Percentiles rank a stretch among this genome's conserved stretches.
Evolutionary conservation across 1,140 invertebrate genomes (phyloP).

Genomic region (Chironomus striatipennis): DNA sequence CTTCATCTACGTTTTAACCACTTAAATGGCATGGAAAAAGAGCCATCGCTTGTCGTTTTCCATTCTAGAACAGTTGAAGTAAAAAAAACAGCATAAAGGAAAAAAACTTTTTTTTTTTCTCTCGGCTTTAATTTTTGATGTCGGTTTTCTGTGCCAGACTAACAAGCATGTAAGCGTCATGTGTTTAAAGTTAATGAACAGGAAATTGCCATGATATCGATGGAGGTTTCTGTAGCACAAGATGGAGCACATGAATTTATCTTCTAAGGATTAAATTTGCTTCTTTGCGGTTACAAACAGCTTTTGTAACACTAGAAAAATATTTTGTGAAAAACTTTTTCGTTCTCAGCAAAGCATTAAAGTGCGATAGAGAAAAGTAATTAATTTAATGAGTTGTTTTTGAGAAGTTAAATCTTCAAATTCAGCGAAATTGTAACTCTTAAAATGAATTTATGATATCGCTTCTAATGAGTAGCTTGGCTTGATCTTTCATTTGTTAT

Average conservation of each 20-base stretch:
- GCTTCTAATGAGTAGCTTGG: too few relatives aligned
- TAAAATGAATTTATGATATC: too few relatives aligned
- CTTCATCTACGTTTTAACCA: background rate
- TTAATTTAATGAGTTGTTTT: background rate
- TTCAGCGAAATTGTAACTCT: too few relatives aligned
- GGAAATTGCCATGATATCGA: background rate
- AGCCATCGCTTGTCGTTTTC: too few relatives aligned
- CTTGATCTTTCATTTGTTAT: too few relatives aligned
- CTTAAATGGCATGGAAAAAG: background rate
- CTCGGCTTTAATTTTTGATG: background rate
- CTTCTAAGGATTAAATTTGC: background rate
- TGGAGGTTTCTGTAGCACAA: background rate
- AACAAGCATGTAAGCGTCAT: background rate
- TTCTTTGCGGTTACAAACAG: background rate
- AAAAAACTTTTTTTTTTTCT: background rate
- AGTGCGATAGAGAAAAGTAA: background rate
- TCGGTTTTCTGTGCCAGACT: background rate
- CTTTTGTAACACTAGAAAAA: background rate
- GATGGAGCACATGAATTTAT: background rate
- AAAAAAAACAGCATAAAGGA: background rate
- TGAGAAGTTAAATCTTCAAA: too few relatives aligned
- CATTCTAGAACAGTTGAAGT: background rate
- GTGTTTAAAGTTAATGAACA: background rate
- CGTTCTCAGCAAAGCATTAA: background rate
- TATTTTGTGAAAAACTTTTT: background rate